phyloP scores from a whole-genome alignment of 2,797 vertebrate species.

The Linurgus olivaceus region DNA sequence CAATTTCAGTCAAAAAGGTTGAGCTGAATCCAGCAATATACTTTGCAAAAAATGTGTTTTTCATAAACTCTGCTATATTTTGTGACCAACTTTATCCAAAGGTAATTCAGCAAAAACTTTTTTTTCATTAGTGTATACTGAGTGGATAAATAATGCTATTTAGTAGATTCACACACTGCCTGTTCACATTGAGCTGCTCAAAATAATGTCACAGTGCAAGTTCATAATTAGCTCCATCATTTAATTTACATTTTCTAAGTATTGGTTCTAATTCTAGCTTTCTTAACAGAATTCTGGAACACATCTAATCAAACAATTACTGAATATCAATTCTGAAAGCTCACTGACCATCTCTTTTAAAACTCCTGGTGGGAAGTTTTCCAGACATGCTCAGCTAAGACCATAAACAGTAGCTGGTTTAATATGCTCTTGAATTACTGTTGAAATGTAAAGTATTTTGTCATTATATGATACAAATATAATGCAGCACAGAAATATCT shows the following conservation, averaged over 20 bases:
- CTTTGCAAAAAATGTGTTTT: not conserved
- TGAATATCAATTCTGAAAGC: constrained; percentile 29
- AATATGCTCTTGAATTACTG: constrained; percentile 26
- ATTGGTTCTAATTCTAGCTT: not conserved
- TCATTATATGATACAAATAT: not conserved
- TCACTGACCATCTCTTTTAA: not conserved
- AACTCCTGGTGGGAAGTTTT: constrained; percentile 11
- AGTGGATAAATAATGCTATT: not conserved
- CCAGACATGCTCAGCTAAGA: not conserved
- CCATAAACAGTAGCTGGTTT: constrained; percentile 6
- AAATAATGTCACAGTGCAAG: not conserved
- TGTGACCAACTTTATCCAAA: not conserved
- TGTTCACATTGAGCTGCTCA: not conserved
- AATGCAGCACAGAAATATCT: not conserved
- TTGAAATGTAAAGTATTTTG: constrained; percentile 42
- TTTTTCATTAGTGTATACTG: not conserved
- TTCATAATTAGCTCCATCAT: not conserved
- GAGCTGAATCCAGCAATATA: not conserved
- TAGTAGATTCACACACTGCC: not conserved
- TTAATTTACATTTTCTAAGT: not conserved
- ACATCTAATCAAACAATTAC: constrained; percentile 9
- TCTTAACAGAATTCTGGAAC: not conserved
- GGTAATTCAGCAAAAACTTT: not conserved
- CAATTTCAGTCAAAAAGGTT: not conserved
- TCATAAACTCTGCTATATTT: not conserved